These are phyloP conservation scores for Andricus quercusramuli DNA, from an alignment of 2,888 invertebrate genomes.

Conservation along the genomic window DNA sequence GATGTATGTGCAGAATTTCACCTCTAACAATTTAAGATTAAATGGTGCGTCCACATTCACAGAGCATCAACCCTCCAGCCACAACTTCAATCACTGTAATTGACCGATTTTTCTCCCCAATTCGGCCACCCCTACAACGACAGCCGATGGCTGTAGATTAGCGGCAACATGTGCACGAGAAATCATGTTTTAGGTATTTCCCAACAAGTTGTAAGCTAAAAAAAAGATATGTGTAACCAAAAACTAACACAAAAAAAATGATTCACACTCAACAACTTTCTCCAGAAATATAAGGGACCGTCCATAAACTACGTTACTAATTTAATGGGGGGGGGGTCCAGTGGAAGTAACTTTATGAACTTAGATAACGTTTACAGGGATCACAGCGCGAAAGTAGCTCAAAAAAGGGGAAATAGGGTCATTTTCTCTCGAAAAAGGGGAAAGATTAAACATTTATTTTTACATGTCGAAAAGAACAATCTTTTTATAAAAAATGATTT, in stretches of 20 bases:
- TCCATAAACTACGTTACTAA: too few species aligned
- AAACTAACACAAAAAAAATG: neutral
- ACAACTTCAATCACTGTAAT: constrained; percentile 26
- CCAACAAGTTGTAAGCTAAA: neutral
- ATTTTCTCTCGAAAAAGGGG: too few species aligned
- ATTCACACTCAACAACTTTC: neutral
- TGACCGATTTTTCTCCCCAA: constrained; percentile 38
- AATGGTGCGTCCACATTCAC: constrained; percentile 4
- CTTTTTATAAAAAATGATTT: too few species aligned
- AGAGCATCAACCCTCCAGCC: constrained; percentile 20
- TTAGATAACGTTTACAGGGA: too few species aligned
- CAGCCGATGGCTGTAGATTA: constrained; percentile 17
- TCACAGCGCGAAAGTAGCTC: too few species aligned
- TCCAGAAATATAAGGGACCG: too few species aligned
- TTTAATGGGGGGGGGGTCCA: too few species aligned
- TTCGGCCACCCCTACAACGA: neutral
- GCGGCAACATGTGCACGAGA: constrained; percentile 16
- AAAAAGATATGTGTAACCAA: neutral
- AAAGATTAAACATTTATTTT: too few species aligned
- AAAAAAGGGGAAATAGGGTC: too few species aligned
- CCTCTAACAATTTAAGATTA: constrained; percentile 17
- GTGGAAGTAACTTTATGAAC: too few species aligned
- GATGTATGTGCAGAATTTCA: neutral
- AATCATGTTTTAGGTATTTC: constrained; percentile 21
- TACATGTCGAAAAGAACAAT: too few species aligned